These are phyloP conservation scores for Lasioglossum pauxillum DNA, from an alignment of 2,888 invertebrate species.

Conservation along the genomic window DNA sequence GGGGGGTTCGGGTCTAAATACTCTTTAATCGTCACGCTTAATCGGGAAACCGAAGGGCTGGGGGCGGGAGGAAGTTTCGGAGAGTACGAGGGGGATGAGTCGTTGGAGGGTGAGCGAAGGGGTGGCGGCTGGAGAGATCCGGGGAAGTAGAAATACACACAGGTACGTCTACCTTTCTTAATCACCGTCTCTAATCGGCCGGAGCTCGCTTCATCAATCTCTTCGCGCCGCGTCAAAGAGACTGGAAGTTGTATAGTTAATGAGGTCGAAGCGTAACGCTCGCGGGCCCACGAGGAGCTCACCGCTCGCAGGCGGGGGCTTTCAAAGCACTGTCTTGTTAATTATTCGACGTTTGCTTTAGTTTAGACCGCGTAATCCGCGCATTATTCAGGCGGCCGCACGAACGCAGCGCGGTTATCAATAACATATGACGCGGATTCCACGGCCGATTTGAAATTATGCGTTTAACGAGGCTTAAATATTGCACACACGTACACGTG, in stretches of 20 bases:
- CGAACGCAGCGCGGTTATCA: conserved; percentile 50
- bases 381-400: conserved; percentile 51
- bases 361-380: conserved; percentile 58
- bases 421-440: conserved; percentile 56
- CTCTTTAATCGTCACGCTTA: conserved; percentile 7
- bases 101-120: neutral
- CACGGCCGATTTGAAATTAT: conserved; percentile 59
- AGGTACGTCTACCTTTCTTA: conserved; percentile 33
- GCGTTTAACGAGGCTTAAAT: conserved; percentile 61
- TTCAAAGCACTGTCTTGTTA: conserved; percentile 59
- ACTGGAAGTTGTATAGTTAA: conserved; percentile 56
- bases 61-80: neutral
- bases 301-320: conserved; percentile 14
- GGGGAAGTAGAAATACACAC: conserved; percentile 4
- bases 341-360: conserved; percentile 62
- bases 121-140: neutral
- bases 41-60: neutral
- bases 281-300: conserved; percentile 38
- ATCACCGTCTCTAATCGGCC: conserved; percentile 53
- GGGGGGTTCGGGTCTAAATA: neutral
- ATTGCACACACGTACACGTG: conserved; percentile 28
- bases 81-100: neutral
- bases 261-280: conserved; percentile 55
- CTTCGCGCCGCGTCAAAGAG: conserved; percentile 56
- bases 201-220: conserved; percentile 48